A percentile compares a stretch with the other conserved stretches of the same genome.
phyloP scores from a whole-genome alignment of 2,888 invertebrate species.

The Loripinus fragilis region DNA sequence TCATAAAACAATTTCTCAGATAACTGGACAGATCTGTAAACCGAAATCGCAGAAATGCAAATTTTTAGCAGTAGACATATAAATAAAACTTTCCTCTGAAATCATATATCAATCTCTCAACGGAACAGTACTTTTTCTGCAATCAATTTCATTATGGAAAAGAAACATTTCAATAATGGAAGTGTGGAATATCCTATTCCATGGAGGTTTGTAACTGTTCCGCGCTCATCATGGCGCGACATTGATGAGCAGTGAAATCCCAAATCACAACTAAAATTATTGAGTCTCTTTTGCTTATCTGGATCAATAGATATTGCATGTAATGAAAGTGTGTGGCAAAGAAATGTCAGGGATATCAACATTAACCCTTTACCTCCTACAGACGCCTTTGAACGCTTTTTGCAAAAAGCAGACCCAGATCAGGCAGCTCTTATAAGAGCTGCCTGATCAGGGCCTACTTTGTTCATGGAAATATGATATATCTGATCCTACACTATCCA shows the following conservation, averaged over 20 bases:
- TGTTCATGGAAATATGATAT: too few species aligned
- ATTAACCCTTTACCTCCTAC: too few species aligned
- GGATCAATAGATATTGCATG: slow-evolving; percentile 4
- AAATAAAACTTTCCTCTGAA: not conserved
- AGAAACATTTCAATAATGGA: slow-evolving; percentile 6
- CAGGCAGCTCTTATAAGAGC: too few species aligned
- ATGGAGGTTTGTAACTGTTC: not conserved
- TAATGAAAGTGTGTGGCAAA: not conserved
- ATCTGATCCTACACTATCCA: too few species aligned
- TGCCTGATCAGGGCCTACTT: too few species aligned
- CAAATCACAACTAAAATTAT: slow-evolving; percentile 17
- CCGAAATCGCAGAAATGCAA: not conserved
- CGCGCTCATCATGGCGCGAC: not conserved
- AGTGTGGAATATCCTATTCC: slow-evolving; percentile 9
- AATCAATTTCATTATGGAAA: not conserved
- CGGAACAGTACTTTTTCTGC: not conserved
- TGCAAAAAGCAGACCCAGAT: too few species aligned
- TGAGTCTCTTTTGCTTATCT: not conserved
- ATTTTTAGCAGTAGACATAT: not conserved
- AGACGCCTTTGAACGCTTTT: too few species aligned
- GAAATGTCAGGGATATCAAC: not conserved
- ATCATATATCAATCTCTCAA: slow-evolving; percentile 4
- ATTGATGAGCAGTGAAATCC: slow-evolving; percentile 9
- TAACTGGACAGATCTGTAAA: not conserved
- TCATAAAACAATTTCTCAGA: too few species aligned